Conservation (phyloP, 2,888 invertebrate species). For the Lasioglossum morio region DNA sequence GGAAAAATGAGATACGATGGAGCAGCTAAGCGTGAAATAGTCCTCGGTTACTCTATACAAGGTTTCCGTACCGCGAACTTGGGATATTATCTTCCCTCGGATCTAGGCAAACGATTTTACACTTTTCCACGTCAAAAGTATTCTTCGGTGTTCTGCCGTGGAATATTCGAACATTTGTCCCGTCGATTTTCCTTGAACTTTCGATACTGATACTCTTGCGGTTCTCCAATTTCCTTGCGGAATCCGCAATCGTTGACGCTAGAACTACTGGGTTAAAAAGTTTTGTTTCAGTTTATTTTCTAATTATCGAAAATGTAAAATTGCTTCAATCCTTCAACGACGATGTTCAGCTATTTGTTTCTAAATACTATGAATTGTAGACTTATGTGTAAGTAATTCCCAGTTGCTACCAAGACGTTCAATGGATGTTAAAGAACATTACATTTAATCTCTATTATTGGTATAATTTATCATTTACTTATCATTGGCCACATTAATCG, state of each 20-base stretch:
- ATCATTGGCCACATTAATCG: no score
- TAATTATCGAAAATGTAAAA: background rate
- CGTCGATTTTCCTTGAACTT: background rate
- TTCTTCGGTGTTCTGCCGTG: constrained; percentile 23
- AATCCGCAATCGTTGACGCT: background rate
- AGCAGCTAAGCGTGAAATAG: constrained; percentile 83
- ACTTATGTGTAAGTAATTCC: no score
- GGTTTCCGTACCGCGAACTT: constrained; percentile 36
- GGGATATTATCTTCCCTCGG: constrained; percentile 52
- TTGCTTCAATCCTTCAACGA: background rate
- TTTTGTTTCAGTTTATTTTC: background rate
- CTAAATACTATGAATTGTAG: no score
- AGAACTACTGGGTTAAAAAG: background rate
- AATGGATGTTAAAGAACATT: no score
- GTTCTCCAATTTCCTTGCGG: background rate
- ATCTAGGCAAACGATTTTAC: constrained; percentile 44
- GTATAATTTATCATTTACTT: no score
- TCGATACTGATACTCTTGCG: background rate
- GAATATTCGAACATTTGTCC: background rate
- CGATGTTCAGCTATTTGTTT: background rate
- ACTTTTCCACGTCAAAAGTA: constrained; percentile 43
- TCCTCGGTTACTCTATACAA: constrained; percentile 66
- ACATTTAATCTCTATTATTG: no score
- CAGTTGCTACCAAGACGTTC: no score
- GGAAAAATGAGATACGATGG: constrained; percentile 82